A percentile compares a stretch with the other conserved stretches of the same genome.
Conservation (phyloP, 2,888 invertebrate genomes). For the Aporophyla nigra region DNA sequence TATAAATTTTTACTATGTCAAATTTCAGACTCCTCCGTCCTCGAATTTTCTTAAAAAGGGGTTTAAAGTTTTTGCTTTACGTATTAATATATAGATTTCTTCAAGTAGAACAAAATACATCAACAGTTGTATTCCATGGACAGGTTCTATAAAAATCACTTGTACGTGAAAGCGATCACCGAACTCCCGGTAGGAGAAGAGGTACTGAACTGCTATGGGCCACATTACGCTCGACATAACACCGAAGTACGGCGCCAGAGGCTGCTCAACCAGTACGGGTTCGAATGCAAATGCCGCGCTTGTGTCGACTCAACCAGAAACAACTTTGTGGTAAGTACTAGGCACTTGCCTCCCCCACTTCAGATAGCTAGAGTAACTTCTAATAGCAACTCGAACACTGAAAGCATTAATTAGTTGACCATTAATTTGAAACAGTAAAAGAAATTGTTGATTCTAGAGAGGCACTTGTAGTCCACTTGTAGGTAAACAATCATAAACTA, state of each 20-base stretch:
- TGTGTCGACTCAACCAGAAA: slow-evolving; percentile 89
- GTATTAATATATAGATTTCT: too few relatives aligned
- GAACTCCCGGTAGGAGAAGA: slow-evolving; percentile 93
- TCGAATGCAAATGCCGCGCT: slow-evolving; percentile 94
- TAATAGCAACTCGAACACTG: background rate
- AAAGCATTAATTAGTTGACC: slow-evolving; percentile 16
- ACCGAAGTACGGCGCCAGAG: slow-evolving; percentile 91
- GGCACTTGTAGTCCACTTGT: slow-evolving; percentile 43
- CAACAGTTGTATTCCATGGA: background rate
- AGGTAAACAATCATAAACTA: slow-evolving; percentile 15
- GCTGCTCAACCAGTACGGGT: slow-evolving; percentile 94
- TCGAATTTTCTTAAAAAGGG: too few relatives aligned
- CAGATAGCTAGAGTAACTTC: slow-evolving; percentile 6
- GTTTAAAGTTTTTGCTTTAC: too few relatives aligned
- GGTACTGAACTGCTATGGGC: slow-evolving; percentile 96
- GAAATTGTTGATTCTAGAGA: slow-evolving; percentile 4
- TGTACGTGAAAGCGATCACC: slow-evolving; percentile 93
- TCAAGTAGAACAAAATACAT: background rate
- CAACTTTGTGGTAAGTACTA: slow-evolving; percentile 81
- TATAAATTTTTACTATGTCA: too few relatives aligned
- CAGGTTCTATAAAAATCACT: slow-evolving; percentile 93
- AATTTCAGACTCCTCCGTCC: too few relatives aligned
- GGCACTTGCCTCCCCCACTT: background rate
- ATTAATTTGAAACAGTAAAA: slow-evolving; percentile 1
- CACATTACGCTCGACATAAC: slow-evolving; percentile 93